Evolutionary conservation across 2,888 invertebrate genomes (phyloP), one percentile per base, ranked within the genome.

Genomic region (Pristionchus mayeri): DNA sequence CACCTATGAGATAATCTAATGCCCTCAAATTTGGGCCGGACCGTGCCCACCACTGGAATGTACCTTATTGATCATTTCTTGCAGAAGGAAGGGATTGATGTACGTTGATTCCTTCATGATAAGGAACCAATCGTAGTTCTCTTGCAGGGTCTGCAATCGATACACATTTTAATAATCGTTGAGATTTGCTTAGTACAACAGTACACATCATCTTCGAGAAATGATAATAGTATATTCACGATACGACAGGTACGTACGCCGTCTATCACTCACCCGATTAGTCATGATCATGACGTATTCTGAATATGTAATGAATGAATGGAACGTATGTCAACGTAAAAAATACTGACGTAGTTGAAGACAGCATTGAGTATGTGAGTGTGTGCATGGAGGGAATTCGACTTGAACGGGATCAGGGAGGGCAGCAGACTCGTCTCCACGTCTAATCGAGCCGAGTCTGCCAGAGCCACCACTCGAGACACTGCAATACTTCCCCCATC

Each of bases 121-220:
- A 93, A 96, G 96, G 94, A 97, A 98, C 94, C 96, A 98, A 93
- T 98, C 97, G 93, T 96, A 98, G 90, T 96, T 96, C 90, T 97
- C 90, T 82, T 91, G 91, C 7, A 91, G 86, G 0, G 89, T 82
- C 63, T 60, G 48, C 63, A 57, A 80, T 57, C 37, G 7, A n/a
- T n/a, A n/a, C n/a, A n/a, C n/a, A n/a, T n/a, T n/a, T n/a, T n/a
- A n/a, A n/a, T n/a, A n/a, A n/a, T n/a, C n/a, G n/a, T n/a, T n/a
- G n/a, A n/a, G n/a, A n/a, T n/a, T n/a, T n/a, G n/a, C n/a, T n/a
- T n/a, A n/a, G n/a, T n/a, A n/a, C n/a, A n/a, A n/a, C n/a, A n/a
- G n/a, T n/a, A n/a, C n/a, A n/a, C n/a, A n/a, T n/a, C n/a, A n/a
- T n/a, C n/a, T n/a, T n/a, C n/a, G n/a, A n/a, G n/a, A n/a, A n/a